Conservation (phyloP, 2,888 invertebrate species). For the Chaitophorus viminalis region DNA sequence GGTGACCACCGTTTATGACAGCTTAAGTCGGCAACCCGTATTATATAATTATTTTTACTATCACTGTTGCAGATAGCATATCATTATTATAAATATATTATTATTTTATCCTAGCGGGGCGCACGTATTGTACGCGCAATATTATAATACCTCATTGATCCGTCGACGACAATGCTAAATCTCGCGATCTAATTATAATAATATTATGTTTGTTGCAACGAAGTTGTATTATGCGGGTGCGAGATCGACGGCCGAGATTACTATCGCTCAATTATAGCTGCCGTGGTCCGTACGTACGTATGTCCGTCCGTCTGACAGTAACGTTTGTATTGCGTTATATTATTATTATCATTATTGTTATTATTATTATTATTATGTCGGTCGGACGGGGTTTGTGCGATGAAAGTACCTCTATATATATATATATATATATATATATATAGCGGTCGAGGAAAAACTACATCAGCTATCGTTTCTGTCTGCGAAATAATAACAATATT, state of each 20-base stretch:
- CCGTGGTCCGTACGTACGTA: too few species aligned
- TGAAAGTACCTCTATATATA: not conserved
- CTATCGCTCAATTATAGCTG: conserved; percentile 15
- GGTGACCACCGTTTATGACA: too few species aligned
- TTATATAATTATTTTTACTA: not conserved
- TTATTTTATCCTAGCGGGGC: not conserved
- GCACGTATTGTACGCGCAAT: too few species aligned
- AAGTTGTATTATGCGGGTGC: conserved; percentile 1
- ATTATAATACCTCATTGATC: not conserved
- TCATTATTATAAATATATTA: conserved; percentile 9
- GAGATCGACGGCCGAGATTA: not conserved
- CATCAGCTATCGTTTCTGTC: not conserved
- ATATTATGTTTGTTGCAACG: not conserved
- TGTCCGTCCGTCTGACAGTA: not conserved
- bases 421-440: too few species aligned
- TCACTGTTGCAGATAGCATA: not conserved
- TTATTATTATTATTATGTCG: not conserved
- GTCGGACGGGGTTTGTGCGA: not conserved
- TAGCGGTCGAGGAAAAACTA: too few species aligned
- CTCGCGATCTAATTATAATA: not conserved
- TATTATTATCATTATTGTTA: not conserved
- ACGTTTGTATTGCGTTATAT: not conserved
- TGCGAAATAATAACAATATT: not conserved
- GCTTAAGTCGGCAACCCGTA: too few species aligned
- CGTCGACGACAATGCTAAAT: not conserved